Conservation (phyloP, 1,140 invertebrate genomes). For the Lepidurus packardi region DNA sequence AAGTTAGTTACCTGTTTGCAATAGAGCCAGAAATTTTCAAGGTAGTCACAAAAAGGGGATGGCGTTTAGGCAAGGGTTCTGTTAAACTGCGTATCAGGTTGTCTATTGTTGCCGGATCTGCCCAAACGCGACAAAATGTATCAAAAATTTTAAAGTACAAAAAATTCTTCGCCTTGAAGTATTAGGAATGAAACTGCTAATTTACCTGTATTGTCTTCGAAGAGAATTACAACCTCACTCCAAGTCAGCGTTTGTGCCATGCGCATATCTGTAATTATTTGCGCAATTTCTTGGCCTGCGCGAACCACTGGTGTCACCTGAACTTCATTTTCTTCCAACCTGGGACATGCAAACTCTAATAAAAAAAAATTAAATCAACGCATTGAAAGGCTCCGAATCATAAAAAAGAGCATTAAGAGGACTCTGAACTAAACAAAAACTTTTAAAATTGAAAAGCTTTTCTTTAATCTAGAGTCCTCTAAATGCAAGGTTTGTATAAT, state of each 20-base stretch:
- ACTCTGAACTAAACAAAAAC: too few species aligned
- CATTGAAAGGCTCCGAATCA: too few species aligned
- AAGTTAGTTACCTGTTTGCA: background rate
- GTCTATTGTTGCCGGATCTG: constrained; percentile 28
- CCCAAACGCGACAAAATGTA: constrained; percentile 35
- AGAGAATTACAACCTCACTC: constrained; percentile 61
- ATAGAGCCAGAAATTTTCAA: background rate
- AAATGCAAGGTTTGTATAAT: background rate
- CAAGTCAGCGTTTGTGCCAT: constrained; percentile 56
- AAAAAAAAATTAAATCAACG: constrained; percentile 37
- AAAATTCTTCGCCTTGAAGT: too few species aligned
- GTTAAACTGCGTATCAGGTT: background rate
- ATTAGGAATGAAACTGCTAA: too few species aligned
- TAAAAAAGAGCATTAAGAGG: too few species aligned
- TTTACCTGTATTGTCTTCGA: constrained; percentile 63
- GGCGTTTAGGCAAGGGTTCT: background rate
- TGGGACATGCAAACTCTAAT: constrained; percentile 62
- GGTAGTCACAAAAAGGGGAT: background rate
- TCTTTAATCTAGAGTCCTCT: background rate
- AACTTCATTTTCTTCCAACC: constrained; percentile 56
- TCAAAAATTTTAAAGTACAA: too few species aligned
- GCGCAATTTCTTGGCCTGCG: constrained; percentile 61
- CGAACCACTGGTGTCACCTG: constrained; percentile 62
- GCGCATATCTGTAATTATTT: constrained; percentile 65
- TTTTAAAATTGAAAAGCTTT: background rate